A percentile compares a stretch with the other conserved stretches of the same genome.
These are phyloP conservation scores for Thunnus albacares DNA, from an alignment of 2,797 vertebrate genomes.

Conservation along the genomic window DNA sequence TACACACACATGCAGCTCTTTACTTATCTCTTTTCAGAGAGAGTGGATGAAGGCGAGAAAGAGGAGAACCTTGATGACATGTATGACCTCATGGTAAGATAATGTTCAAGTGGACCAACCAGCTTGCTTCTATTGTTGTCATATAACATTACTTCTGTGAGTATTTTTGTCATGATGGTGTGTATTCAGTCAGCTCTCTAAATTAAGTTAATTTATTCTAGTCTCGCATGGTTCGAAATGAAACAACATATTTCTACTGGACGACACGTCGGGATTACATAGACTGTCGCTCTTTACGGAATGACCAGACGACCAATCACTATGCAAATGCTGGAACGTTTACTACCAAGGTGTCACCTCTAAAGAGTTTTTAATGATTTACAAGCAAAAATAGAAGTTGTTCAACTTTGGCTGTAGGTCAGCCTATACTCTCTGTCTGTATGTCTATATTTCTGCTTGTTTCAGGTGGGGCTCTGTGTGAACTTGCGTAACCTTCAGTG, in stretches of 20 bases:
- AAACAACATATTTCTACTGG: conserved; percentile 91
- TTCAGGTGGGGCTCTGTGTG: conserved; percentile 91
- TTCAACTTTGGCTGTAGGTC: neutral
- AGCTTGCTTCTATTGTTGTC: neutral
- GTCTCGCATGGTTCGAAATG: conserved; percentile 90
- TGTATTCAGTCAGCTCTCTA: neutral
- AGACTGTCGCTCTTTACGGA: conserved; percentile 82
- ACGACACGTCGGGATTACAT: conserved; percentile 84
- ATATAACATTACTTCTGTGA: neutral
- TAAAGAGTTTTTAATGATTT: neutral
- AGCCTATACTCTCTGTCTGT: neutral
- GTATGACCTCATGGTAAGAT: conserved; percentile 89
- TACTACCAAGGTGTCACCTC: conserved; percentile 90
- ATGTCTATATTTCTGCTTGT: neutral
- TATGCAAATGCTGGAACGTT: conserved; percentile 87
- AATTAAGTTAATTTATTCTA: conserved; percentile 58
- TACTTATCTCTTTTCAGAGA: conserved; percentile 71
- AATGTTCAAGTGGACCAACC: conserved; percentile 1
- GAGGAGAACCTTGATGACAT: conserved; percentile 81
- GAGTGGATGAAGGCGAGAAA: conserved; percentile 76
- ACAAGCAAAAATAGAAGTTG: neutral
- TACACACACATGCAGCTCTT: neutral
- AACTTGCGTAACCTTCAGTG: conserved; percentile 91
- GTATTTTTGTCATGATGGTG: neutral
- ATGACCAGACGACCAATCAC: conserved; percentile 92